Percentiles rank a stretch among this genome's conserved stretches.
Conservation (phyloP, 2,113 vertebrate species). For the Elgaria multicarinata region DNA sequence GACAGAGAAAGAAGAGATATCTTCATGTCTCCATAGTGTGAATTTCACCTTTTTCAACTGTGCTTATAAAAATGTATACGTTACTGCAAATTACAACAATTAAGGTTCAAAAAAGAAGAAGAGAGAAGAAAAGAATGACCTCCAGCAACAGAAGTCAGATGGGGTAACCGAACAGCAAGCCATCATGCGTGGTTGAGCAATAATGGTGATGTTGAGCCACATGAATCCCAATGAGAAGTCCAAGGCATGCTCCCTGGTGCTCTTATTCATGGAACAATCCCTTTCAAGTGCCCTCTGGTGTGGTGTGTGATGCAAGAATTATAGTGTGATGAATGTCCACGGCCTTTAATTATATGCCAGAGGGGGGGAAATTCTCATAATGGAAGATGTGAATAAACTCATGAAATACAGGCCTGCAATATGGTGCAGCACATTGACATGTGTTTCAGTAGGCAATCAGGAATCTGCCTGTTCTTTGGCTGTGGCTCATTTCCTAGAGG, state of each 20-base stretch:
- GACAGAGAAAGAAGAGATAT: neutral
- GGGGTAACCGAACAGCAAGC: neutral
- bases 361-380: neutral
- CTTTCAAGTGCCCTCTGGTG: neutral
- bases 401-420: neutral
- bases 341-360: constrained; percentile 7
- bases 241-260: too few relatives aligned
- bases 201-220: neutral
- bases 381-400: neutral
- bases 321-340: neutral
- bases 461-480: neutral
- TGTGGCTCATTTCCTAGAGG: neutral
- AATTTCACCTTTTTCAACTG: neutral
- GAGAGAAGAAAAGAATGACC: neutral
- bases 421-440: neutral
- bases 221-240: neutral
- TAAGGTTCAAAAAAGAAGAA: too few relatives aligned
- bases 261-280: neutral
- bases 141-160: neutral
- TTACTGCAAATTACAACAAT: too few relatives aligned
- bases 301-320: neutral
- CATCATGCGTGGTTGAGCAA: neutral
- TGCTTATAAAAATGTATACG: neutral
- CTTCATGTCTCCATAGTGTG: neutral
- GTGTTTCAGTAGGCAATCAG: neutral